Evolutionary conservation across 2,113 vertebrate species (phyloP), one percentile per base, ranked within the genome.

Genomic region (Arothron firmamentum): DNA sequence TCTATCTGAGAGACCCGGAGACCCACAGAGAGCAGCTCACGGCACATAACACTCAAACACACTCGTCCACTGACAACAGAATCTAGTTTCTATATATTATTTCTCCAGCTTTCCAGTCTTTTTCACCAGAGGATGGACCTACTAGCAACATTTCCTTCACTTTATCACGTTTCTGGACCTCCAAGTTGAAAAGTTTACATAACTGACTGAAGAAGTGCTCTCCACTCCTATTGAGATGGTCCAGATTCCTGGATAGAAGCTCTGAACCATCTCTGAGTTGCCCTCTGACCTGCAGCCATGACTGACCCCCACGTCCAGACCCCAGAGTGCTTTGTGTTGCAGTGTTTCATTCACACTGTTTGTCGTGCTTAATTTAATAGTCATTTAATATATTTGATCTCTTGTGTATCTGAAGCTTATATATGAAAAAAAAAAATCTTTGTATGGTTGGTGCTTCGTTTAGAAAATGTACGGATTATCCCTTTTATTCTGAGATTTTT

Each of bases 341-440:
- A 77, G 80, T 88, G 81, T 89, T 87, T 89, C 83, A 80, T 86
- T 84, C 79, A 80, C 88, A 85, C 82, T 83, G 87, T 87, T 89
- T 88, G 85, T 87, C 84, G 87, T 90, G 86, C 85, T 91, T 92
- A 87, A 91, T 92, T 91, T 92, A 91, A 91, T 90, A 88, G 86
- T 91, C 84, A 86, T 91, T 38, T 92, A 92, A 91, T 92, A 92
- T 92, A 92, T 92, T 92, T 91, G 85, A 88, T 79, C 82, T 90
- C 74, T 88, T 88, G 88, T 91, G 81, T 91, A 85, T 89, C 77
- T 79, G 5, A 77, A 75, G 82, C 82, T 72, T 83, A 87, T 90
- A 75, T 87, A 84, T 88, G 77, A 71, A 85, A 80, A 80, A 56
- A 65, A 46, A 53, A 66, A 47, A 47, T 85, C 80, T 90, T 89